Conservation (phyloP, 2,113 vertebrate genomes). For the Takifugu bimaculatus region DNA sequence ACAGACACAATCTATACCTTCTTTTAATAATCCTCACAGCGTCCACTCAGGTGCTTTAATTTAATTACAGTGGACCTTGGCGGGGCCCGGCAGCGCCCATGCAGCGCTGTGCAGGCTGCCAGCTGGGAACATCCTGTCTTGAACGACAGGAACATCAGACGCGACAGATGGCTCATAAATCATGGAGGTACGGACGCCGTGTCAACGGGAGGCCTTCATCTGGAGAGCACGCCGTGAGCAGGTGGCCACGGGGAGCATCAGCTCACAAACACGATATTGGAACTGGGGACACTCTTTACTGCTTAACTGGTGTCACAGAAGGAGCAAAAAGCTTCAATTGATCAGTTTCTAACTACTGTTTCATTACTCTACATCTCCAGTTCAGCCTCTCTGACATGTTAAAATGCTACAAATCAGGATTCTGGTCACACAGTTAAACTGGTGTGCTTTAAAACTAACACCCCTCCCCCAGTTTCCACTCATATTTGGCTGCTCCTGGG, state of each 20-base stretch:
- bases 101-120: conserved; percentile 59
- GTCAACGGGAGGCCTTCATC: conserved; percentile 65
- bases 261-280: conserved; percentile 39
- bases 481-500: conserved; percentile 34
- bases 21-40: conserved; percentile 31
- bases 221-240: conserved; percentile 59
- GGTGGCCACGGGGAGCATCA: conserved; percentile 54
- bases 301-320: conserved; percentile 34
- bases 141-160: conserved; percentile 74
- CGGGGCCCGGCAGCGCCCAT: conserved; percentile 64
- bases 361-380: no score
- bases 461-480: background rate
- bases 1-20: conserved; percentile 1
- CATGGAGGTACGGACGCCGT: conserved; percentile 65
- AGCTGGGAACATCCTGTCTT: conserved; percentile 75
- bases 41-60: conserved; percentile 66
- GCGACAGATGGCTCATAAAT: conserved; percentile 80
- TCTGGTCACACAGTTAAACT: background rate
- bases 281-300: conserved; percentile 30
- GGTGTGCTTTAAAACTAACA: background rate
- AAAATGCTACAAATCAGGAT: no score
- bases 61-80: conserved; percentile 78
- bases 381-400: no score
- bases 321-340: conserved; percentile 1
- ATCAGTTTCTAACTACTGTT: no score